Evolutionary conservation across 2,888 invertebrate species (phyloP).

Genomic region (Orthosia incerta): DNA sequence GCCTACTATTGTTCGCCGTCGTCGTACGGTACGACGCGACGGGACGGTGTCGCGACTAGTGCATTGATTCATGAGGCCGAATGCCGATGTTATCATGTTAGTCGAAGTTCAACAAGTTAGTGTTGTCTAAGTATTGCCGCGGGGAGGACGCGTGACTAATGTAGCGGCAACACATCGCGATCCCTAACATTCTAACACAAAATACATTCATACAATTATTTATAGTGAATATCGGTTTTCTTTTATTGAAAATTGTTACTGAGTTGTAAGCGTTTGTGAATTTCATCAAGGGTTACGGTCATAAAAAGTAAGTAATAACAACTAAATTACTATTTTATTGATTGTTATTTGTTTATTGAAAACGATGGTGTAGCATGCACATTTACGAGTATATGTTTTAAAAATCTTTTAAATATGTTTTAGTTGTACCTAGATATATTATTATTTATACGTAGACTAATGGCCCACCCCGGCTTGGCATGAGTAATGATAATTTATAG

Average conservation of each 20-base stretch:
- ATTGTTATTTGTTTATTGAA: conserved; percentile 10
- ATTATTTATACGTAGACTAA: too few species aligned
- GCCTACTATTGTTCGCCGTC: too few species aligned
- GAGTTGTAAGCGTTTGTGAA: conserved; percentile 16
- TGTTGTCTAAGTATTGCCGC: conserved; percentile 58
- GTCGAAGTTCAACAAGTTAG: conserved; percentile 46
- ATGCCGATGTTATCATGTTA: conserved; percentile 31
- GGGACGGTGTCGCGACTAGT: conserved; percentile 43
- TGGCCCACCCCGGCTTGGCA: too few species aligned
- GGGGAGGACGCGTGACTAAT: conserved; percentile 58
- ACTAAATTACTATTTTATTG: conserved; percentile 4
- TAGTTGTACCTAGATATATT: too few species aligned
- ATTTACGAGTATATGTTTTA: background rate
- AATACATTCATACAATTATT: conserved; percentile 3
- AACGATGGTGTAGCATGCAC: background rate
- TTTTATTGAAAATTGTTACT: background rate
- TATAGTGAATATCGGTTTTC: background rate
- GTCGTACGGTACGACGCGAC: background rate
- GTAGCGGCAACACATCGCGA: conserved; percentile 40
- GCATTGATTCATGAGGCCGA: conserved; percentile 34
- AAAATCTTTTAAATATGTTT: background rate
- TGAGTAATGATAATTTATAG: too few species aligned
- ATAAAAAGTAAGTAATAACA: conserved; percentile 52
- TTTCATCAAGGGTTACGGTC: conserved; percentile 12
- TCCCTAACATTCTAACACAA: conserved; percentile 29